Conservation (phyloP, 2,797 vertebrate species). For the Graptemys geographica region DNA sequence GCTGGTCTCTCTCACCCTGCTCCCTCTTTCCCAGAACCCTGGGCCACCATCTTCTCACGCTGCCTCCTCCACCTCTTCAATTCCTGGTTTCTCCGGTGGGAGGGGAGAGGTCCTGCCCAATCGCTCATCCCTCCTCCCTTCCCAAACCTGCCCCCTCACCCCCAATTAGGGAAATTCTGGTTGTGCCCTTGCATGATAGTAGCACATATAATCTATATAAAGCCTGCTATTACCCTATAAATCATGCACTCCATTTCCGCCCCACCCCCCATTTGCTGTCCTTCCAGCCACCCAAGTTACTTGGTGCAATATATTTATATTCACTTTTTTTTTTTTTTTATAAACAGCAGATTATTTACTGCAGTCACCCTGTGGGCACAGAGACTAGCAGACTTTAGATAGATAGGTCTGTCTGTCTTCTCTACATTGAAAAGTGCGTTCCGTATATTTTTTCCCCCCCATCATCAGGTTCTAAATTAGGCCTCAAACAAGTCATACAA, state of each 20-base stretch:
- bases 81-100: neutral
- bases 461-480: neutral
- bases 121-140: neutral
- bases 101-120: neutral
- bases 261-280: neutral
- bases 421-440: fast-evolving
- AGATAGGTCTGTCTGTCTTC: neutral
- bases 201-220: neutral
- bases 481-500: neutral
- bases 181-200: neutral
- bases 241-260: neutral
- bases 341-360: neutral
- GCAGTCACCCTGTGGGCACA: neutral
- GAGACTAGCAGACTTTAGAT: neutral
- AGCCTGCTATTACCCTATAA: neutral
- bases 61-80: neutral
- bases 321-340: too few relatives aligned
- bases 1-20: neutral
- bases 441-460: neutral
- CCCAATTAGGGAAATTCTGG: neutral
- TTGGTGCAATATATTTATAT: neutral
- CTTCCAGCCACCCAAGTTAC: neutral
- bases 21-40: neutral
- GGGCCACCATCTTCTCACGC: neutral
- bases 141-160: neutral